Evolutionary conservation across 2,888 invertebrate genomes (phyloP), one percentile per base, ranked within the genome.

Genomic region (Drosophila infuscata): DNA sequence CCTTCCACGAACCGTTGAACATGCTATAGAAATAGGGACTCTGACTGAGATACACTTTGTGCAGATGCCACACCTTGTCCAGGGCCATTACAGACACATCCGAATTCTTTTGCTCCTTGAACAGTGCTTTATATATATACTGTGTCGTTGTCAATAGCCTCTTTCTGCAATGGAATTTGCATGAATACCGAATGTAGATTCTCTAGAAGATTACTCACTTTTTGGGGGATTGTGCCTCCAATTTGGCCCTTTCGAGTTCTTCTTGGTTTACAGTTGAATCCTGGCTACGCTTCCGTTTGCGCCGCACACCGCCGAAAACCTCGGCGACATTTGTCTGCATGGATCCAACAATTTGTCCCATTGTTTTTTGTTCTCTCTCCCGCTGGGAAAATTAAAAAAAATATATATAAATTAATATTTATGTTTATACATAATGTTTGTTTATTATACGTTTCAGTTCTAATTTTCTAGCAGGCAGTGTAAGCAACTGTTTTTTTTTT

Each of bases 1-100:
- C 97, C 83, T 94, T 94, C 97, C 97, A 97, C 3, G 95, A 95
- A 6, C 97, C 97, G 83, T 95, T 96, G 92, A 97, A 97, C 97
- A 97, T 97, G 87, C 96, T 96, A 15, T 95, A 94, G 92, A 97
- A 97, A 91, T 97, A 97, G 0, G 96, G 96, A 89, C 96, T 96
- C 94, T 97, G 97, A 83, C 95, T 95, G 52, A 97, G 94, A 91
- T 97, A 97, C 46, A 97, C 95, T 93, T 96, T 96, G 92, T 97
- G 97, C 49, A 97, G 93, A 84, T 94, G 94, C 95, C 97, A 97
- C 72, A 95, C 95, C 91, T 95, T 95, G 32, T 95, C 95, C 62
- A 96, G 92, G 57, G 96, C 96, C 87, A 94, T 93, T 8, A 97
- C 95, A 35, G 95, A 95, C 51, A 97, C 94, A 92, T 97, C 97